phyloP scores from a whole-genome alignment of 1,140 invertebrate species.

The Drosophila gunungcola region DNA sequence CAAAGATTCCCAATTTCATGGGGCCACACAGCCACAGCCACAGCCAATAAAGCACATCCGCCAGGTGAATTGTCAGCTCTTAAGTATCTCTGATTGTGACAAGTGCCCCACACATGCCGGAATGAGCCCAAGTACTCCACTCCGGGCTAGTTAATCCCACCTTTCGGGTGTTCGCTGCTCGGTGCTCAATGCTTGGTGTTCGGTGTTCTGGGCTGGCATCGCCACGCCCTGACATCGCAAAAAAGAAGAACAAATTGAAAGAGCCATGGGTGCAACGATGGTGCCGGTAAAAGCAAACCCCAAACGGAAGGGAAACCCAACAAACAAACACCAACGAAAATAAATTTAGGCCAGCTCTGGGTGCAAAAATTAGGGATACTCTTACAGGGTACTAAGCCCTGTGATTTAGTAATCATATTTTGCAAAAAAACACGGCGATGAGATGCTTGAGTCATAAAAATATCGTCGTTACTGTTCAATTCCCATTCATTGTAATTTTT shows the following conservation, averaged over 20 bases:
- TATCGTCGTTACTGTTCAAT: too few species aligned
- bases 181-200: constrained; percentile 20
- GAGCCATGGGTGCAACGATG: constrained; percentile 37
- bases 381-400: background rate
- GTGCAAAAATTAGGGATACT: constrained; percentile 1
- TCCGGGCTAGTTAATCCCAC: background rate
- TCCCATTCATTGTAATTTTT: too few species aligned
- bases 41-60: constrained; percentile 9
- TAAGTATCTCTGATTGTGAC: constrained; percentile 54
- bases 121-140: constrained; percentile 15
- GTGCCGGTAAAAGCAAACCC: constrained; percentile 20
- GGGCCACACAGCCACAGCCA: background rate
- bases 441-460: too few species aligned
- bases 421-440: background rate
- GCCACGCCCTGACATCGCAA: background rate
- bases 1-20: background rate
- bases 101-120: constrained; percentile 11
- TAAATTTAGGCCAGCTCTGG: constrained; percentile 11
- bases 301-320: constrained; percentile 1
- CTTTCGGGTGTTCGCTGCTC: too few species aligned
- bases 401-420: too few species aligned
- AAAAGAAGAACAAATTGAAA: constrained; percentile 30
- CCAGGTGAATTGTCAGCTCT: constrained; percentile 41
- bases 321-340: constrained; percentile 29
- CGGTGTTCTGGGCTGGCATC: background rate